Evolutionary conservation across 2,888 invertebrate species (phyloP), one percentile per base, ranked within the genome.

Genomic region (Euphydryas editha): DNA sequence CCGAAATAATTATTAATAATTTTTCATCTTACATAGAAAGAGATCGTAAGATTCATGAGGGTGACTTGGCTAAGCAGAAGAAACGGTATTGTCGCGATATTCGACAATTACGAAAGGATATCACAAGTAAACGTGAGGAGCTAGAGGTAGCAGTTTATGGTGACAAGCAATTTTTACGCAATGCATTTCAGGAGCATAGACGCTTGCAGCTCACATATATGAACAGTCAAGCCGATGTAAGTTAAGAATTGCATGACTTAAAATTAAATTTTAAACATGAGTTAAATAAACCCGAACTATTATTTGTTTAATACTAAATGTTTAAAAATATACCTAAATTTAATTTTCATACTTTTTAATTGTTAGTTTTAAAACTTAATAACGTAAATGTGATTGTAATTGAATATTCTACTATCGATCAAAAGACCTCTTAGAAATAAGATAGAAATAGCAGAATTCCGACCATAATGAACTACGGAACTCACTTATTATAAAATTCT

Each of bases 41-140:
- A 18, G 95, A 95, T 72, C 93, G 93, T 62, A 94, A 94, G 78
- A 93, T 95, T 59, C 93, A 94, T 78, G 92, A 93, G 63, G 87
- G 90, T n/a, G 94, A 95, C 72, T 90, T 93, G 69, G 85, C 84
- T 1, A 94, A 93, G 72, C 93, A 94, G 71, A 90, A 93, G 65
- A 93, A 93, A 75, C 83, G 92, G 4, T 92, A 92, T 71, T 87
- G 83, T 4, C 87, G 89, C 8, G 94, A 94, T 73, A 87, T 95
- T 62, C 91, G 93, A 13, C 90, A 90, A 65, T 84, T 95, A 6
- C 93, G 93, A 46, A 92, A 90, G 65, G 94, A 95, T 64, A 94
- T 95, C 59, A 81, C 87, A 11, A 83, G 84, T 7, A 93, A 93
- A 75, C 91, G 94, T 2, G 87, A 90, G 46, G 93, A 94, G 72